These are phyloP conservation scores for Lysandra bellargus DNA, from an alignment of 2,888 invertebrate species.

Conservation along the genomic window DNA sequence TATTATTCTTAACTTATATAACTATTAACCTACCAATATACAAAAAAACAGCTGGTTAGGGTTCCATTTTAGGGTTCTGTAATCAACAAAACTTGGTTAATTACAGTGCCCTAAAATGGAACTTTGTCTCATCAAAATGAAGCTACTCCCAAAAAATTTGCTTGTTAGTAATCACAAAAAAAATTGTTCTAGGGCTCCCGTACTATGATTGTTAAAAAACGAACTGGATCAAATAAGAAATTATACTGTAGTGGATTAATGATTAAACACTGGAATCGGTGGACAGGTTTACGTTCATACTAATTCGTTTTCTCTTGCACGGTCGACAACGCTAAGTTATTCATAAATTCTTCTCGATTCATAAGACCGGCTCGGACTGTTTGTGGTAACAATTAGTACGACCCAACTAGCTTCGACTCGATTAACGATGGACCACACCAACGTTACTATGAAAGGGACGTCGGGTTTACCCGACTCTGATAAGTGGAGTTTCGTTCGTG, in stretches of 20 bases:
- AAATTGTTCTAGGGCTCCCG: too few relatives aligned
- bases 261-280: background rate
- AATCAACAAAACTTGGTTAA: too few relatives aligned
- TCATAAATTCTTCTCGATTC: constrained; percentile 35
- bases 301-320: constrained; percentile 5
- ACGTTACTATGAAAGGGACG: constrained; percentile 30
- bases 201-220: too few relatives aligned
- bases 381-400: constrained; percentile 64
- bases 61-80: too few relatives aligned
- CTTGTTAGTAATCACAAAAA: too few relatives aligned
- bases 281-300: background rate
- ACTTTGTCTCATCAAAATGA: too few relatives aligned
- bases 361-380: constrained; percentile 58
- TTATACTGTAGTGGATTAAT: background rate
- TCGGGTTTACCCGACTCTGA: background rate
- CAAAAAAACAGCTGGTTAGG: too few relatives aligned
- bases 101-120: too few relatives aligned
- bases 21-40: too few relatives aligned
- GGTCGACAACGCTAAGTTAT: constrained; percentile 9
- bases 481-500: background rate
- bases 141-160: too few relatives aligned
- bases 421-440: constrained; percentile 43
- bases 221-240: too few relatives aligned
- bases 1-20: too few relatives aligned
- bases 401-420: constrained; percentile 56